phyloP scores from a whole-genome alignment of 2,888 invertebrate species.

The Rotaria macrura region DNA sequence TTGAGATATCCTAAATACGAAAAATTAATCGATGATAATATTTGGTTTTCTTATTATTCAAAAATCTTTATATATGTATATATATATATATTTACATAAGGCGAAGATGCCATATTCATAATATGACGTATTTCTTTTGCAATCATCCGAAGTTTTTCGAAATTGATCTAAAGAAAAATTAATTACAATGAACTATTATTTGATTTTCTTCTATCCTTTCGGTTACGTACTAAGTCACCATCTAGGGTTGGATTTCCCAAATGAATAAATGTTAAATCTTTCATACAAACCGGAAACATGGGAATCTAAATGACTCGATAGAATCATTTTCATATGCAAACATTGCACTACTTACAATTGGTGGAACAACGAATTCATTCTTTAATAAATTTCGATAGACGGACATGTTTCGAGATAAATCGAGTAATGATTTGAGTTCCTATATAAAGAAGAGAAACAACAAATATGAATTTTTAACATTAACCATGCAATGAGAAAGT shows the following conservation, averaged over 20 bases:
- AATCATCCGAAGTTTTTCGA: slow-evolving; percentile 94
- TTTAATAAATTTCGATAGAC: slow-evolving; percentile 88
- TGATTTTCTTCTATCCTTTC: neutral
- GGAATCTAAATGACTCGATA: slow-evolving; percentile 51
- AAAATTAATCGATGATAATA: too few species aligned
- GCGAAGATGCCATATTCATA: slow-evolving; percentile 81
- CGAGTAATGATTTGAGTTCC: slow-evolving; percentile 88
- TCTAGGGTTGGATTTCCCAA: slow-evolving; percentile 76
- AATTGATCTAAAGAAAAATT: slow-evolving; percentile 56
- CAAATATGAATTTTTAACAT: too few species aligned
- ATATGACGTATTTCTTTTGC: slow-evolving; percentile 70
- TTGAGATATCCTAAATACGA: slow-evolving; percentile 59
- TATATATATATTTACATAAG: slow-evolving; percentile 52
- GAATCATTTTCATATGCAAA: neutral
- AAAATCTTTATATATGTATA: too few species aligned
- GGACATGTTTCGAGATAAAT: slow-evolving; percentile 96
- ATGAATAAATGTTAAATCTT: slow-evolving; percentile 90
- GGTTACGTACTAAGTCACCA: slow-evolving; percentile 59
- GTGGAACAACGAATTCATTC: slow-evolving; percentile 74
- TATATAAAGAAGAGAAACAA: slow-evolving; percentile 36
- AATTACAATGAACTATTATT: neutral
- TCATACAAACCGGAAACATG: slow-evolving; percentile 56
- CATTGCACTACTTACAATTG: slow-evolving; percentile 57
- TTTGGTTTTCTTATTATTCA: slow-evolving; percentile 23
- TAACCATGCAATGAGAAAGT: too few species aligned